phyloP scores from a whole-genome alignment of 1,140 invertebrate species.

The Neuroterus valhalla region DNA sequence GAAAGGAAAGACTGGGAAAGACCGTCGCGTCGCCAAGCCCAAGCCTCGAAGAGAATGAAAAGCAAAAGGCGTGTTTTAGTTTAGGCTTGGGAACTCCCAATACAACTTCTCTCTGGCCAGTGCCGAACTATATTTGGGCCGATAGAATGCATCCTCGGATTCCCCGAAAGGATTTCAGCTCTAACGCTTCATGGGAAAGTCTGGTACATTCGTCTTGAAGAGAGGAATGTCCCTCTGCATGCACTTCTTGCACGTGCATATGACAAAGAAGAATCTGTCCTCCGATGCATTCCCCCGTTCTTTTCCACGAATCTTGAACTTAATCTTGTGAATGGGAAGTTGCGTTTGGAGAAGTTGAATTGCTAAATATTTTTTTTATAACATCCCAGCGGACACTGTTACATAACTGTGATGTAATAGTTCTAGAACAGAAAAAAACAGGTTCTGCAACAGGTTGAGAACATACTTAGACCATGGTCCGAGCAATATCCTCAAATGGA shows the following conservation, averaged over 20 bases:
- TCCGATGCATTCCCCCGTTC: neutral
- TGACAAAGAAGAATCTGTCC: neutral
- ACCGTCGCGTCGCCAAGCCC: neutral
- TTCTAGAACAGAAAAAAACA: no score
- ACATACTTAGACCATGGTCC: no score
- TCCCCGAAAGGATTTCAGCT: constrained; percentile 13
- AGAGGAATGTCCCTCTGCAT: constrained; percentile 2
- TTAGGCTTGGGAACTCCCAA: constrained; percentile 9
- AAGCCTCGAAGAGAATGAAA: neutral
- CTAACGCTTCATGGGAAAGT: constrained; percentile 16
- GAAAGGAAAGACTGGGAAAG: constrained; percentile 27
- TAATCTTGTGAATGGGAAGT: no score
- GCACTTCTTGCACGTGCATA: neutral
- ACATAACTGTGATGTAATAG: no score
- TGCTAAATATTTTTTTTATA: no score
- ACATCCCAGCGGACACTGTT: no score
- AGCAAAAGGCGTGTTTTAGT: constrained; percentile 5
- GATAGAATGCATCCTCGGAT: constrained; percentile 22
- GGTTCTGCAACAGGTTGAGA: no score
- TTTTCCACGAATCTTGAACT: neutral
- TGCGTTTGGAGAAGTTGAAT: no score
- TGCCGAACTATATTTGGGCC: constrained; percentile 20
- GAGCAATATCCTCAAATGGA: no score
- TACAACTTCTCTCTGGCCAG: neutral
- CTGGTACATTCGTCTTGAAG: neutral